These are phyloP conservation scores for Dasypus novemcinctus DNA, from an alignment of 2,113 vertebrate genomes.

Conservation along the genomic window DNA sequence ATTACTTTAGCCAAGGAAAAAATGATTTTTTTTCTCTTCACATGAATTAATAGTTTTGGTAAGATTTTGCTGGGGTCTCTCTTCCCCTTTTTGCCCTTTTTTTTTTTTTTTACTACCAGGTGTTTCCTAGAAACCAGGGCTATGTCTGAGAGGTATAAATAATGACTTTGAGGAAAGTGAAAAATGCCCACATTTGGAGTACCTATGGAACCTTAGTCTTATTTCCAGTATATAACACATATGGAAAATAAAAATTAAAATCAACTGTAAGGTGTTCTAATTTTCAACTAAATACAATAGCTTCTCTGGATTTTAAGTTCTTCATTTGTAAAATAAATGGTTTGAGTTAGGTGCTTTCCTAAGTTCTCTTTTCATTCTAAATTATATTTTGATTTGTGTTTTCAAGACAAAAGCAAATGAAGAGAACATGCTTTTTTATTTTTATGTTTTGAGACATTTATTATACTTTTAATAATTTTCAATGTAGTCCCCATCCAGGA, in stretches of 20 bases:
- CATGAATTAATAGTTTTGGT: conserved; percentile 62
- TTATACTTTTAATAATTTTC: conserved; percentile 60
- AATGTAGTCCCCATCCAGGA: conserved; percentile 32
- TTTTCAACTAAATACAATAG: neutral
- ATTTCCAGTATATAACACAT: neutral
- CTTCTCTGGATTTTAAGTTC: neutral
- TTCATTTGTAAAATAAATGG: neutral
- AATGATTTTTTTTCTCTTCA: conserved; percentile 64
- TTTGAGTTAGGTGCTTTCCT: conserved; percentile 11
- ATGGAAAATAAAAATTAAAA: neutral
- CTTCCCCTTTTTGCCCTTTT: neutral
- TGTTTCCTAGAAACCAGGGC: conserved; percentile 63
- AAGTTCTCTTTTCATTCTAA: neutral
- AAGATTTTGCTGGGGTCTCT: conserved; percentile 66
- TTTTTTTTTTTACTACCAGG: neutral
- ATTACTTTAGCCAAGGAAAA: conserved; percentile 72
- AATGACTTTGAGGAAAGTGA: neutral
- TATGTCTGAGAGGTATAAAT: neutral
- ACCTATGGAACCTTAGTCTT: neutral
- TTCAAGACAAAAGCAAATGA: conserved; percentile 43
- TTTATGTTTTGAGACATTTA: conserved; percentile 56
- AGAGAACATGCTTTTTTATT: conserved; percentile 46
- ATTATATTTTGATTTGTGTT: conserved; percentile 35
- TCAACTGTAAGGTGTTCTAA: neutral
- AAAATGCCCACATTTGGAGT: neutral